Percentiles rank a stretch among this genome's conserved stretches.
These are phyloP conservation scores for Meandrusa payeni DNA, from an alignment of 2,888 invertebrate species.

Conservation along the genomic window DNA sequence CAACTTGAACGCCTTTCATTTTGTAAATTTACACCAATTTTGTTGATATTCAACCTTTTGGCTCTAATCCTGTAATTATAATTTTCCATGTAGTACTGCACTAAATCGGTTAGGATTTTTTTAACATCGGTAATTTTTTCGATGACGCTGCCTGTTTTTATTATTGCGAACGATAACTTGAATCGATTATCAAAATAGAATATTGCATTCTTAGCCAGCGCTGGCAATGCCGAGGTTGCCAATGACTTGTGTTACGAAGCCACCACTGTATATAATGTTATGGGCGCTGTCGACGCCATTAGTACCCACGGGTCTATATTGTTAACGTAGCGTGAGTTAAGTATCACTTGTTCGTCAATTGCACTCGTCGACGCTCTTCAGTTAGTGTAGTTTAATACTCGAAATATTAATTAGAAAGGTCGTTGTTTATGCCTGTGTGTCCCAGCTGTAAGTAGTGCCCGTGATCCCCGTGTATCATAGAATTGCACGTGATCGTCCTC, in stretches of 20 bases:
- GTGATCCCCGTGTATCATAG: constrained; percentile 31
- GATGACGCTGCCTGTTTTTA: too few relatives aligned
- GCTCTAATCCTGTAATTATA: too few relatives aligned
- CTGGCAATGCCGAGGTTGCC: constrained; percentile 35
- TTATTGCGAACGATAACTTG: too few relatives aligned
- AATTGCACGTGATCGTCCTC: constrained; percentile 28
- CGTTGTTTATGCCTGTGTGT: constrained; percentile 46
- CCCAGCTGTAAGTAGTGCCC: constrained; percentile 33
- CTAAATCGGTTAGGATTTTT: too few relatives aligned
- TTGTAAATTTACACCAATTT: too few relatives aligned
- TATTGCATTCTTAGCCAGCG: constrained; percentile 36
- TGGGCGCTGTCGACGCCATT: constrained; percentile 45
- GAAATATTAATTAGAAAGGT: constrained; percentile 46
- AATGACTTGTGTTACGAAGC: constrained; percentile 31
- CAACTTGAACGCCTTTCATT: too few relatives aligned
- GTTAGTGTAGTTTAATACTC: constrained; percentile 63
- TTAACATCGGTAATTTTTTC: too few relatives aligned
- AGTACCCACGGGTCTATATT: constrained; percentile 67
- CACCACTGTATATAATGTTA: constrained; percentile 62
- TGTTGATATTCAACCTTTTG: too few relatives aligned
- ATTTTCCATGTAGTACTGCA: too few relatives aligned
- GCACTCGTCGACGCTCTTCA: constrained; percentile 74
- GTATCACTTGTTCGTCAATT: constrained; percentile 80
- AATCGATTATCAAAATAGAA: too few relatives aligned
- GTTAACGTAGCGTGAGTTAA: constrained; percentile 74